Percentiles rank a stretch among this genome's conserved stretches.
phyloP scores from a whole-genome alignment of 2,888 invertebrate species.

The Rhodophaea formosa region DNA sequence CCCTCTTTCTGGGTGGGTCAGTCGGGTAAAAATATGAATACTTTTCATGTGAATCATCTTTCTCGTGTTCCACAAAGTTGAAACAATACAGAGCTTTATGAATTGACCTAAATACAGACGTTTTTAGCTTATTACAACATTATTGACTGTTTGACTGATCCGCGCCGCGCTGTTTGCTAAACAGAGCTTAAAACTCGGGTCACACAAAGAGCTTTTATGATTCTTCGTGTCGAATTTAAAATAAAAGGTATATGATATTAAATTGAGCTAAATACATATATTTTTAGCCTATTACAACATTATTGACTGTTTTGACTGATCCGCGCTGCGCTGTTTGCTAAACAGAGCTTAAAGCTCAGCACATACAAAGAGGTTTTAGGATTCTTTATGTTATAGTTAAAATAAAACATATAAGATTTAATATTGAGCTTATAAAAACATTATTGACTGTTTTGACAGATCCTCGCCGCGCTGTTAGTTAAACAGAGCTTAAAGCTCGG shows the following conservation, averaged over 20 bases:
- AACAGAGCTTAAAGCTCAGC: not conserved
- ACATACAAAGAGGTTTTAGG: not conserved
- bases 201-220: not conserved
- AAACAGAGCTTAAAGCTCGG: not conserved
- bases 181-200: not conserved
- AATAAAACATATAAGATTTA: too few relatives aligned
- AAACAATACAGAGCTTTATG: not conserved
- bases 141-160: constrained; percentile 40
- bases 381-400: too few relatives aligned
- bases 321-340: constrained; percentile 10
- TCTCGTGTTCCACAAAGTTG: not conserved
- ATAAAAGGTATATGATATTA: too few relatives aligned
- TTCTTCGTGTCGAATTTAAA: too few relatives aligned
- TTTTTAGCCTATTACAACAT: constrained; percentile 42
- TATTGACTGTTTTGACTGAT: constrained; percentile 40
- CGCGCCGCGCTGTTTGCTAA: constrained; percentile 6
- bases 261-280: constrained; percentile 43
- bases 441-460: constrained; percentile 41
- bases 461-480: constrained; percentile 10
- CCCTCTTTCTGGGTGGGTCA: too few relatives aligned
- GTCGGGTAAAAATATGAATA: too few relatives aligned
- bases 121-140: constrained; percentile 42
- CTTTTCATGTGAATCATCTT: not conserved
- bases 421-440: constrained; percentile 40
- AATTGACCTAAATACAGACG: constrained; percentile 43